These are phyloP conservation scores for Hirtodrosophila alboralis DNA, from an alignment of 2,888 invertebrate species.

Conservation along the genomic window DNA sequence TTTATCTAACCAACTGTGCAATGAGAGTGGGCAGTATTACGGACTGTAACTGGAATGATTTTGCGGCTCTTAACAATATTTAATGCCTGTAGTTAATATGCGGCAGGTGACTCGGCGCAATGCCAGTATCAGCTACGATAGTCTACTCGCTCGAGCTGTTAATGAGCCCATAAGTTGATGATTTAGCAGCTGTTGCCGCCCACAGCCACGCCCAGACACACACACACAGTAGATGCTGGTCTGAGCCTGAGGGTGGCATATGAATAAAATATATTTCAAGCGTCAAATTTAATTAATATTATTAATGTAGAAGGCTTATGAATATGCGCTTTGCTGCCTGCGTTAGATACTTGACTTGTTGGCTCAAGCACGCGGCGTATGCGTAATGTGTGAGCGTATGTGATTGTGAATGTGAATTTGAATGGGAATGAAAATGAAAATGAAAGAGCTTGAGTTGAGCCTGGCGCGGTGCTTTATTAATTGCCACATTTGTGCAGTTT, in stretches of 20 bases:
- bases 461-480: constrained; percentile 57
- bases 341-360: constrained; percentile 55
- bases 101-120: constrained; percentile 66
- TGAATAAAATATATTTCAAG: constrained; percentile 72
- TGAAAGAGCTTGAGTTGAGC: constrained; percentile 8
- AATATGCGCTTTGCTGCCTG: constrained; percentile 52
- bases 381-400: constrained; percentile 34
- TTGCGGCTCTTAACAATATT: constrained; percentile 59
- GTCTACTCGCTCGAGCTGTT: constrained; percentile 34
- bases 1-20: constrained; percentile 48
- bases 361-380: constrained; percentile 45
- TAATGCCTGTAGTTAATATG: constrained; percentile 78
- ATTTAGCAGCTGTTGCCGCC: constrained; percentile 43
- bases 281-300: constrained; percentile 79
- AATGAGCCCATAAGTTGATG: constrained; percentile 62
- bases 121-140: constrained; percentile 26
- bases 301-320: constrained; percentile 68
- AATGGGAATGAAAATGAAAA: constrained; percentile 16
- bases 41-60: constrained; percentile 51
- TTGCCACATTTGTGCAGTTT: constrained; percentile 62
- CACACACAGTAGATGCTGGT: not conserved
- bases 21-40: constrained; percentile 14
- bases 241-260: constrained; percentile 32
- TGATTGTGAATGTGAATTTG: constrained; percentile 8
- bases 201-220: constrained; percentile 7